phyloP scores from a whole-genome alignment of 2,888 invertebrate genomes.

The Ellobium chinense region DNA sequence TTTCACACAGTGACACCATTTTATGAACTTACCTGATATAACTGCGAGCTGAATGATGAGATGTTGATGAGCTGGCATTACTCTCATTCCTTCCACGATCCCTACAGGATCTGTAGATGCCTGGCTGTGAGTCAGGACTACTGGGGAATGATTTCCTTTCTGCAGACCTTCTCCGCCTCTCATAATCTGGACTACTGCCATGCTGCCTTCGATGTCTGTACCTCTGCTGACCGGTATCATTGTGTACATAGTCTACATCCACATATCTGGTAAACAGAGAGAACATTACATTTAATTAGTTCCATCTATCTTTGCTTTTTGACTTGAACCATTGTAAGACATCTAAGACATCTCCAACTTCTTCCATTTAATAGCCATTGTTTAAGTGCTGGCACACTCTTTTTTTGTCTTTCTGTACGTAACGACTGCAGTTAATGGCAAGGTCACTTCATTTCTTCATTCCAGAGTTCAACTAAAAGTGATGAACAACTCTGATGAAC shows the following conservation, averaged over 20 bases:
- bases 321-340: too few species aligned
- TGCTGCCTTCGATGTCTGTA: not conserved
- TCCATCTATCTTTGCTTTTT: too few species aligned
- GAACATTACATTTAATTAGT: too few species aligned
- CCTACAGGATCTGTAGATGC: not conserved
- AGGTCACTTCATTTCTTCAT: too few species aligned
- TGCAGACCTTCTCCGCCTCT: not conserved
- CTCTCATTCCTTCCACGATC: slow-evolving; percentile 21
- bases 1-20: too few species aligned
- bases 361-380: too few species aligned
- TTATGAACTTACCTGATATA: slow-evolving; percentile 24
- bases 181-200: not conserved
- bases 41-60: slow-evolving; percentile 36
- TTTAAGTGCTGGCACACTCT: too few species aligned
- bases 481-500: too few species aligned
- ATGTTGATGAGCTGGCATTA: slow-evolving; percentile 27
- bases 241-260: slow-evolving; percentile 33
- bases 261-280: slow-evolving; percentile 22
- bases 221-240: slow-evolving; percentile 1
- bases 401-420: too few species aligned
- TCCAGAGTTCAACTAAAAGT: too few species aligned
- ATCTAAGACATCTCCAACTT: too few species aligned
- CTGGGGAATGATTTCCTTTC: not conserved
- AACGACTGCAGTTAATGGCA: too few species aligned
- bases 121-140: not conserved